These are phyloP conservation scores for Sialia sialis DNA, from an alignment of 2,113 vertebrate genomes.

Conservation along the genomic window DNA sequence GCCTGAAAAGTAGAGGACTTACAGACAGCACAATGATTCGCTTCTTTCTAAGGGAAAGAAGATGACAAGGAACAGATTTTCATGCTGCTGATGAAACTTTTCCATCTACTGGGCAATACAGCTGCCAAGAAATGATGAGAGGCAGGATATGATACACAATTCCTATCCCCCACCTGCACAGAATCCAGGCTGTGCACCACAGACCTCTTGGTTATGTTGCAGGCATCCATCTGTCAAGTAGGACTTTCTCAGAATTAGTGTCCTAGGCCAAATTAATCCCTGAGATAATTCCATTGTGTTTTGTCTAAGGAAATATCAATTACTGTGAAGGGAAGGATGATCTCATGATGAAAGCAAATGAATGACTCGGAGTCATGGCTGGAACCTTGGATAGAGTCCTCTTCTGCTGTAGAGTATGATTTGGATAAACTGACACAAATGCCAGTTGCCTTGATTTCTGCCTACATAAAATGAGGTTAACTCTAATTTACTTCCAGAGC, in stretches of 20 bases:
- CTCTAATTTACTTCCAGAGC: not conserved
- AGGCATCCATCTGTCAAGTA: constrained; percentile 22
- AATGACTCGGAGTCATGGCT: not conserved
- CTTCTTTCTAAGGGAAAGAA: constrained; percentile 62
- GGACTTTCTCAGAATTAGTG: constrained; percentile 1
- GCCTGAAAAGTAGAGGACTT: constrained; percentile 45
- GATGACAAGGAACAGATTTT: constrained; percentile 78
- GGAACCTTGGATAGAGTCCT: not conserved
- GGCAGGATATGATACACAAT: constrained; percentile 63
- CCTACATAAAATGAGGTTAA: not conserved
- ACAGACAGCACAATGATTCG: constrained; percentile 54
- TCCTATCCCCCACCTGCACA: constrained; percentile 54
- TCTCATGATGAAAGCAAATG: constrained; percentile 36
- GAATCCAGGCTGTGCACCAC: not conserved
- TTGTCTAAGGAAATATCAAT: constrained; percentile 39
- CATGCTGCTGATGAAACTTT: constrained; percentile 65
- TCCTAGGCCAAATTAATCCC: constrained; percentile 44
- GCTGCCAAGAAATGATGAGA: constrained; percentile 70
- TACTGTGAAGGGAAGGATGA: constrained; percentile 26
- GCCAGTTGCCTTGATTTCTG: not conserved
- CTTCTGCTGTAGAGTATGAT: not conserved
- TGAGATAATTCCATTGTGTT: constrained; percentile 18
- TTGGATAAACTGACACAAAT: not conserved
- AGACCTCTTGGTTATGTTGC: constrained; percentile 26
- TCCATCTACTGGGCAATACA: constrained; percentile 59